Evolutionary conservation across 2,113 vertebrate species (phyloP).

Genomic region (Rhadina sibilatrix): DNA sequence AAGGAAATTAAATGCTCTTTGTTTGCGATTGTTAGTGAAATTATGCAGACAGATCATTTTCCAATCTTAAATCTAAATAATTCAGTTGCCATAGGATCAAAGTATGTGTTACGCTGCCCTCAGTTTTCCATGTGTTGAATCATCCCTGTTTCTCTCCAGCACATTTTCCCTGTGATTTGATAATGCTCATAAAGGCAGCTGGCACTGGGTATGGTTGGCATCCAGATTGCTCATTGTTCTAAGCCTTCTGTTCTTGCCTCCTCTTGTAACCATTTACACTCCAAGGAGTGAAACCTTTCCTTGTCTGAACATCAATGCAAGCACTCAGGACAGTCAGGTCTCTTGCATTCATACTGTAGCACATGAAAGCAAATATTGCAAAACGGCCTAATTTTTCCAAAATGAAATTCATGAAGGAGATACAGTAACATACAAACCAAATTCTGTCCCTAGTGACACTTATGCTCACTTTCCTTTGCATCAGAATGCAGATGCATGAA

Average conservation of each 20-base stretch:
- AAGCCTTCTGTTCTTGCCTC: not conserved
- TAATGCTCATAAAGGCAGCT: conserved; percentile 18
- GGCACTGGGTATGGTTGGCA: not conserved
- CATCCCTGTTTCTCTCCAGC: conserved; percentile 17
- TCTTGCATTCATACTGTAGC: not conserved
- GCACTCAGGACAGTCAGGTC: not conserved
- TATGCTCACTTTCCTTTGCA: not conserved
- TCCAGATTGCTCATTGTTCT: conserved; percentile 36
- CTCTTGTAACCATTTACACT: not conserved
- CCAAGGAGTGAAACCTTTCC: not conserved
- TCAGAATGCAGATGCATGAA: not conserved
- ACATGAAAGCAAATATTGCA: not conserved
- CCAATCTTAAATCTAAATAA: conserved; percentile 32
- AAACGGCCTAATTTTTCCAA: not conserved
- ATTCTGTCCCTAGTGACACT: not conserved
- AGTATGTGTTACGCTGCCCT: not conserved
- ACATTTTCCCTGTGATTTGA: conserved; percentile 26
- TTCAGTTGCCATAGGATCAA: conserved; percentile 57
- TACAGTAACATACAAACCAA: not conserved
- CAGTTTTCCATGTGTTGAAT: conserved; percentile 25
- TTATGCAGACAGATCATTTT: conserved; percentile 29
- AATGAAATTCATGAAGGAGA: not conserved
- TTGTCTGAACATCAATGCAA: not conserved
- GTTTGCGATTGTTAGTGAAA: not conserved
- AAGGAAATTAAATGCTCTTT: not conserved